Evolutionary conservation across 2,113 vertebrate genomes (phyloP), one percentile per base, ranked within the genome.

Genomic region (cattle (Bos taurus)): DNA sequence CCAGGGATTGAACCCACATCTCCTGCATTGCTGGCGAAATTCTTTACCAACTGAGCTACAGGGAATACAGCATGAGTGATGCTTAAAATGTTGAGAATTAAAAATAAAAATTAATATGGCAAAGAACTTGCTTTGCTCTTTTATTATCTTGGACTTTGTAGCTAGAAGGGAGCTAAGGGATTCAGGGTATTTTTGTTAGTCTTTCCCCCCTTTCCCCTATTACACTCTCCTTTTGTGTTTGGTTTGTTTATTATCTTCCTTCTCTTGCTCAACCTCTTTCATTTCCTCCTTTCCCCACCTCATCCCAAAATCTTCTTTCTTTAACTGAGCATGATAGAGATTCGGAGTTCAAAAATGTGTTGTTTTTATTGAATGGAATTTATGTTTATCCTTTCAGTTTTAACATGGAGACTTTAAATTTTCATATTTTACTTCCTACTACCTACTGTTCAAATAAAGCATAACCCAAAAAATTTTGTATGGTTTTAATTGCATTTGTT

Each of bases 231-330:
- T 88, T 94, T 93, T n/a, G 1, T 92, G 71, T 81, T 92, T 91
- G 52, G 12, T 97, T 28, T 28, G 8, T 64, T 16, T 50, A 10
- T 33, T 48, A 14, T 57, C 81, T 97, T 98, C 83, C 13, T 84
- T 97, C 26, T 94, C 2, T 57, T 71, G 0, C 40, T 36, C 50
- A 64, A 5, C 28, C 4, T 16, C 19, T 54, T 46, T 77, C 25
- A 19, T 36, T 4, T 67, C 90, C 50, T 87, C 52, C 56, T 19
- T 93, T 0, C 67, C 90, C 95, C 0, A 46, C 43, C 15, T 96
- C 15, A 92, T 60, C 57, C 14, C n/a, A 67, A 14, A 2, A 8
- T 77, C 9, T 94, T 92, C 16, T 96, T 43, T 43, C 12, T 56
- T 81, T 59, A 84, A 43, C 50, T 28, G 33, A 67, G 19, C 17